Percentiles rank a stretch among this genome's conserved stretches.
Evolutionary conservation across 2,113 vertebrate species (phyloP).

Genomic region (Barbus barbus): DNA sequence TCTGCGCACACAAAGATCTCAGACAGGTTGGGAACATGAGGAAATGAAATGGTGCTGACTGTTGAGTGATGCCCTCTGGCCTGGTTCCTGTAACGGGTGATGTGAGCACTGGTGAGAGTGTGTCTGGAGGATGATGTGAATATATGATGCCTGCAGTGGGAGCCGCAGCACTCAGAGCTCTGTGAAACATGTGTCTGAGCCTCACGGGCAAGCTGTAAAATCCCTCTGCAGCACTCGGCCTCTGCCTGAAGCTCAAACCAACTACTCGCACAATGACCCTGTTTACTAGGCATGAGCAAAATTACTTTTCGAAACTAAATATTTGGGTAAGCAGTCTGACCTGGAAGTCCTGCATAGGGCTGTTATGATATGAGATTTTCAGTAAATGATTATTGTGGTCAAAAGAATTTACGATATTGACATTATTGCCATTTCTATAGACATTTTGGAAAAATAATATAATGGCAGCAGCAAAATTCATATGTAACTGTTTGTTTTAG

Average conservation of each 20-base stretch:
- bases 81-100: neutral
- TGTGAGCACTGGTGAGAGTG: neutral
- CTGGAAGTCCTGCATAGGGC: neutral
- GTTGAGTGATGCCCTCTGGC: constrained; percentile 11
- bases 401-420: neutral
- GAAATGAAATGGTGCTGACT: neutral
- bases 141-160: constrained; percentile 29
- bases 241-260: neutral
- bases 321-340: neutral
- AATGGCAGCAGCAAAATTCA: neutral
- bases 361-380: neutral
- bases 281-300: neutral
- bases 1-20: constrained; percentile 11
- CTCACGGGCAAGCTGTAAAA: constrained; percentile 11
- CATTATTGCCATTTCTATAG: neutral
- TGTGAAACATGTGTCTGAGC: constrained; percentile 7
- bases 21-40: neutral
- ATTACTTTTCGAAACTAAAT: neutral
- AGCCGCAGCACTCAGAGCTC: neutral
- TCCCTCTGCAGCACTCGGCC: neutral
- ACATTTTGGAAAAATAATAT: neutral
- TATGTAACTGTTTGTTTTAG: neutral
- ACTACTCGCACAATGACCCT: neutral
- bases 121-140: constrained; percentile 32
- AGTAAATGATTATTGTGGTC: neutral